Evolutionary conservation across 2,113 vertebrate genomes (phyloP), one percentile per base, ranked within the genome.

Genomic region (Aspiorhynchus laticeps): DNA sequence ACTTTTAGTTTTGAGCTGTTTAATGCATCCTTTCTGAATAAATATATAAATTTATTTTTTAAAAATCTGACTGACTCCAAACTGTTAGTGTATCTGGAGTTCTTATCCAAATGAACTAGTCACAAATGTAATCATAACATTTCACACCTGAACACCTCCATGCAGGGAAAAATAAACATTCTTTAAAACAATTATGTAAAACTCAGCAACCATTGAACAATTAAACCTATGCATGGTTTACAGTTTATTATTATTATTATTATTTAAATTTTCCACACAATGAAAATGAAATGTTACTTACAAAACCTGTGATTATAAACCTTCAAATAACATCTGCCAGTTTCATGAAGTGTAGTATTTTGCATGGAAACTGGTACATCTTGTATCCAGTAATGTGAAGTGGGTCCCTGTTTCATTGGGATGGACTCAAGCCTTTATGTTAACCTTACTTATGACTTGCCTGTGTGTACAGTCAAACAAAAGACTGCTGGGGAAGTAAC

Each of bases 331-430:
- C 12, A 26, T 28, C 41, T 46, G 38, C 36, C 36, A 63, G 53
- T 63, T 80, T 80, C 41, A 61, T 17, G 14, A 82, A 28, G 65
- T n/a, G 10, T 83, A 33, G 63, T 83, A 19, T 14, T 36, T 31
- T 83, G 43, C 80, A 83, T 83, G 80, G 26, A 46, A 51, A 51
- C 80, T 48, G 43, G 28, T 43, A 65, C 61, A 48, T 33, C 63
- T 48, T 83, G 63, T 51, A 48, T 69, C 15, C 80, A 83, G 46
- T 77, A n/a, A 69, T 69, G 61, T 69, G 41, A 48, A 51, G 63
- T 51, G 43, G 63, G 17, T 83, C 38, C n/a, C 36, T 65, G 4
- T 28, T 65, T 83, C 24, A 28, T n/a, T 12, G 1, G 38, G 36
- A 7, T 63, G 24, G 2, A n/a, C 33, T 61, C 7, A n/a, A 80